phyloP scores from a whole-genome alignment of 2,797 vertebrate genomes.

The Clarias laeviceps region DNA sequence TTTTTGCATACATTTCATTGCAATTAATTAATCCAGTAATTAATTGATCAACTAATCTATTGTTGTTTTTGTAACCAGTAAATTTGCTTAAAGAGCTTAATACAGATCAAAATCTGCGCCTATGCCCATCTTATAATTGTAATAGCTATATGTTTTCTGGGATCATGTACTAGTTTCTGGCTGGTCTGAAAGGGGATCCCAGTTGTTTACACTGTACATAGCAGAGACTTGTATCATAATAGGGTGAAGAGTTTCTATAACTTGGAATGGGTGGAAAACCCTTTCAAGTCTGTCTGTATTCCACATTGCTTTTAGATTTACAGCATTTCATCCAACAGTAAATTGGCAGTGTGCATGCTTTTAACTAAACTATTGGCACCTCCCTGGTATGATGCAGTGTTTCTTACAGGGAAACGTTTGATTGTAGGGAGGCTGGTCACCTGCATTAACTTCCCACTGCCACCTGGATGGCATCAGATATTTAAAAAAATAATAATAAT shows the following conservation, averaged over 20 bases:
- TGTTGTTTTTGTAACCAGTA: constrained; percentile 3
- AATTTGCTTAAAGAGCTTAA: constrained; percentile 28
- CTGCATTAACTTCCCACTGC: constrained; percentile 27
- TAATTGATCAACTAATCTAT: background rate
- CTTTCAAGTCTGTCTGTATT: constrained; percentile 68
- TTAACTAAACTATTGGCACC: constrained; percentile 49
- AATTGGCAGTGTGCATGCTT: constrained; percentile 57
- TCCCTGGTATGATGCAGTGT: constrained; percentile 57
- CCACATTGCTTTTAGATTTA: constrained; percentile 40
- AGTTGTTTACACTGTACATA: constrained; percentile 91
- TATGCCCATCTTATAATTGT: constrained; percentile 23
- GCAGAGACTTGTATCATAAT: constrained; percentile 71
- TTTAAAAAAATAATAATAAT: background rate
- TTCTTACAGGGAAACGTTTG: constrained; percentile 79
- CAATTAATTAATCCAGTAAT: background rate
- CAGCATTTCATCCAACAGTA: constrained; percentile 34
- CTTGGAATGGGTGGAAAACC: constrained; percentile 40
- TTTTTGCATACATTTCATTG: constrained; percentile 10
- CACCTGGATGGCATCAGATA: constrained; percentile 73
- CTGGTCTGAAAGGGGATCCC: constrained; percentile 69
- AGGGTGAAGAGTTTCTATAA: constrained; percentile 65
- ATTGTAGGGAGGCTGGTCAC: constrained; percentile 74
- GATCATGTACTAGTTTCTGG: constrained; percentile 34
- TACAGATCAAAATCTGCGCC: constrained; percentile 16
- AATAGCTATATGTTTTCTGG: constrained; percentile 32